These are phyloP conservation scores for Clunio marinus DNA, from an alignment of 2,888 invertebrate genomes.

Conservation along the genomic window DNA sequence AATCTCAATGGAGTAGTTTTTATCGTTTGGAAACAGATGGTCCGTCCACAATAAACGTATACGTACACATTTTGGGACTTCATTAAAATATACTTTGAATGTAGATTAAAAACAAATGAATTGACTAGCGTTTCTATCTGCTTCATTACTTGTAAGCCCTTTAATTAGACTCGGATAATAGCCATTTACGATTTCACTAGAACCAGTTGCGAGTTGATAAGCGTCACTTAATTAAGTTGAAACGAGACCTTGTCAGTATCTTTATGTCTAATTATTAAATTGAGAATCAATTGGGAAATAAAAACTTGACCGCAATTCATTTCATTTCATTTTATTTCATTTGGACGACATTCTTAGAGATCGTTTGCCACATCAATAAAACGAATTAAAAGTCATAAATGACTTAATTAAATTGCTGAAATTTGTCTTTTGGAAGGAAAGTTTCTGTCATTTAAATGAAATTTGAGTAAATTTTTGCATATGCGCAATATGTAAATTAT, in stretches of 20 bases:
- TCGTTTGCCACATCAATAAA: constrained; percentile 8
- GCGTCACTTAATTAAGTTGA: neutral
- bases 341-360: neutral
- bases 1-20: neutral
- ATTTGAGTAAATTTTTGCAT: neutral
- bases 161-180: constrained; percentile 3
- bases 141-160: neutral
- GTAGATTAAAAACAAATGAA: constrained; percentile 18
- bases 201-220: neutral
- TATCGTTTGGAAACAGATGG: constrained; percentile 6
- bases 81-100: neutral
- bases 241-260: neutral
- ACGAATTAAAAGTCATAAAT: neutral
- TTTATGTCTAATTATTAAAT: constrained; percentile 11
- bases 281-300: neutral
- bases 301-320: neutral
- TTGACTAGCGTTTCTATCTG: no score
- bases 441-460: constrained; percentile 2
- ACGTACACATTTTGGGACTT: constrained; percentile 9
- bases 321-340: no score
- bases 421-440: no score
- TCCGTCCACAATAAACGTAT: constrained; percentile 12
- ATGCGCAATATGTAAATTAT: neutral
- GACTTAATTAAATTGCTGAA: constrained; percentile 8
- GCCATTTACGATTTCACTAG: neutral